Evolutionary conservation across 1,140 invertebrate genomes (phyloP).

Genomic region (Eriosoma lanigerum): DNA sequence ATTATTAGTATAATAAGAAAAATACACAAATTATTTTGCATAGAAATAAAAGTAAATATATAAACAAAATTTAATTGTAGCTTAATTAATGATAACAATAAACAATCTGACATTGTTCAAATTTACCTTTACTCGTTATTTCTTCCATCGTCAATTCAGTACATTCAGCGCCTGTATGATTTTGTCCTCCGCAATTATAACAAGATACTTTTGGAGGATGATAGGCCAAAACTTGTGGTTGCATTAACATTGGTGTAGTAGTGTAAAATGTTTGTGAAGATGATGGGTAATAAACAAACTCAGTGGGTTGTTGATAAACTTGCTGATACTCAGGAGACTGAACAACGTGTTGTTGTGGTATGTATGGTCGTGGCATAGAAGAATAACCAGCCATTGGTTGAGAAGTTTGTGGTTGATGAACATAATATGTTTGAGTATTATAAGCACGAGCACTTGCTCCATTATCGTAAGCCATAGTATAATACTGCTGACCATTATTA

Average conservation of each 20-base stretch:
- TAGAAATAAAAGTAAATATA: no score
- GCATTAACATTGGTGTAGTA: slow-evolving; percentile 26
- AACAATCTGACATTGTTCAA: background rate
- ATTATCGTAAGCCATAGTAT: slow-evolving; percentile 35
- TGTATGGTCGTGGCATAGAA: slow-evolving; percentile 12
- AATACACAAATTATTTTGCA: background rate
- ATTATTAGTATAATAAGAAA: no score
- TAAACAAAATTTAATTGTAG: no score
- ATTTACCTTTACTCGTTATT: slow-evolving; percentile 69
- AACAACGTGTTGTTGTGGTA: slow-evolving; percentile 56
- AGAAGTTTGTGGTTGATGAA: slow-evolving; percentile 54
- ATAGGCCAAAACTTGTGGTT: slow-evolving; percentile 34
- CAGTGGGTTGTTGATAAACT: slow-evolving; percentile 35
- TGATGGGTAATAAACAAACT: slow-evolving; percentile 41
- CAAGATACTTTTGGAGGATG: slow-evolving; percentile 59
- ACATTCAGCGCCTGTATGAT: slow-evolving; percentile 79
- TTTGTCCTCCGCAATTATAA: slow-evolving; percentile 70
- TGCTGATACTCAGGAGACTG: slow-evolving; percentile 52
- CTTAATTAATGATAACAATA: background rate
- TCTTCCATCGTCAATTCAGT: slow-evolving; percentile 85
- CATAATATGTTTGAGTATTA: slow-evolving; percentile 53
- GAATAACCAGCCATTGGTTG: slow-evolving; percentile 54
- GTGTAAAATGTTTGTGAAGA: slow-evolving; percentile 44
- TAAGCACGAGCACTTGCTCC: slow-evolving; percentile 4
- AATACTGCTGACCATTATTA: slow-evolving; percentile 30